Evolutionary conservation across 2,797 vertebrate species (phyloP), one percentile per base, ranked within the genome.

Genomic region (Aplochiton taeniatus): DNA sequence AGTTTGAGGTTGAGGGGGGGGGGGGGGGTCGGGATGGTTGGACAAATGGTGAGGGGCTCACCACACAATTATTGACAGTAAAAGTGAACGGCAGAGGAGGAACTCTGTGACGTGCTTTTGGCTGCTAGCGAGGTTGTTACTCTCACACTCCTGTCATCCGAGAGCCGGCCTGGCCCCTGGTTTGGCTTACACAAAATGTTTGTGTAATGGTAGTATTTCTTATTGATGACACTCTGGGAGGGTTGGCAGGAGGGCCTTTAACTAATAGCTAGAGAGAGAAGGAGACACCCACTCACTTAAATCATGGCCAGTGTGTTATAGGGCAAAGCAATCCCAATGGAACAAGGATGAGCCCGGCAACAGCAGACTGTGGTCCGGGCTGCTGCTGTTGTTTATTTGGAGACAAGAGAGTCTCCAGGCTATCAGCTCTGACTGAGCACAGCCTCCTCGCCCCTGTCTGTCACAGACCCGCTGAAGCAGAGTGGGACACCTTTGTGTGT

Each of bases 391-490:
- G 59, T 83, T 86, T 80, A 85, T 69, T 44, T 76, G 78, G 75
- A 82, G 69, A 71, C 78, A 48, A 9, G 11, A 13, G 46, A 17
- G 18, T 56, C 53, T 19, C 72, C 80, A 62, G 60, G 79, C 80
- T 84, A 80, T 82, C 80, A 78, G 69, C 74, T 83, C 62, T 72
- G 75, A 73, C 75, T 75, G 80, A 85, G 76, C 74, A 70, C 80
- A 79, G 82, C 76, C 75, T 81, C 82, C 85, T 83, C 75, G 83
- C 76, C 72, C 73, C 76, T 44, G 80, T 83, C 81, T 82, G 85
- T 88, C 85, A 89, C 78, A 85, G 67, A 80, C 51, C 73, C 82
- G 80, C 75, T 83, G 80, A 79, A 86, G 79, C 83, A 76, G 64
- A 87, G 76, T 65, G 46, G 58, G 58, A 70, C 67, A 64, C 63